Conservation (phyloP, 2,797 vertebrate genomes). For the Mus minutoides region DNA sequence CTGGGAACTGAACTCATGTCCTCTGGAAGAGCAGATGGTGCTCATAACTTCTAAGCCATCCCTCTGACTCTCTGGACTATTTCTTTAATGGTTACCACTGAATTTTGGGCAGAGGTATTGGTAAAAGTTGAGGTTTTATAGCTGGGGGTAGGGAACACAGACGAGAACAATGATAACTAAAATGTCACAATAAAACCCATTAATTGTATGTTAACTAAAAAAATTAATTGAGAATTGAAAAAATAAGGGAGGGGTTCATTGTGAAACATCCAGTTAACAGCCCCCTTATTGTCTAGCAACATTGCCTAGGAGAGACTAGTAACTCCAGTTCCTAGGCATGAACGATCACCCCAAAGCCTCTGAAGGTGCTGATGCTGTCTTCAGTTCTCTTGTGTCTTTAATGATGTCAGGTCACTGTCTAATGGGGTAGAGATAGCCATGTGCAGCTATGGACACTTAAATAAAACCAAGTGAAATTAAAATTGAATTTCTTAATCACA, state of each 20-base stretch:
- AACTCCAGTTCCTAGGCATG: neutral
- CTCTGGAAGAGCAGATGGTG: neutral
- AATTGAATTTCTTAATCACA: neutral
- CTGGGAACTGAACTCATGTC: neutral
- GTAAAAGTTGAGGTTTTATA: neutral
- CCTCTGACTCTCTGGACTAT: neutral
- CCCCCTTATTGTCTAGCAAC: neutral
- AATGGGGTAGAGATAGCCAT: neutral
- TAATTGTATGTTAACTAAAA: neutral
- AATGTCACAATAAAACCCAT: neutral
- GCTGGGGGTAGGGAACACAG: neutral
- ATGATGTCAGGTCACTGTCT: neutral
- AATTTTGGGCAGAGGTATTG: neutral
- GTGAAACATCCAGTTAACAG: neutral
- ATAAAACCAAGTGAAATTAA: slow-evolving; percentile 3
- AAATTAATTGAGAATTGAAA: neutral
- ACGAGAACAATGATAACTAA: neutral
- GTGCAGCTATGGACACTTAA: neutral
- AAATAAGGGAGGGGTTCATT: neutral
- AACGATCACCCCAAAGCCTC: neutral
- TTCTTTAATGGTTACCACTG: neutral
- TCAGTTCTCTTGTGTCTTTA: neutral
- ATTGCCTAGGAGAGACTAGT: neutral
- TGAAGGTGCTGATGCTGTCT: neutral
- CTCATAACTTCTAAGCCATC: neutral